Base-by-base conservation (phyloP, 2,888 invertebrate species). In the Chaitophorus viminalis region DNA sequence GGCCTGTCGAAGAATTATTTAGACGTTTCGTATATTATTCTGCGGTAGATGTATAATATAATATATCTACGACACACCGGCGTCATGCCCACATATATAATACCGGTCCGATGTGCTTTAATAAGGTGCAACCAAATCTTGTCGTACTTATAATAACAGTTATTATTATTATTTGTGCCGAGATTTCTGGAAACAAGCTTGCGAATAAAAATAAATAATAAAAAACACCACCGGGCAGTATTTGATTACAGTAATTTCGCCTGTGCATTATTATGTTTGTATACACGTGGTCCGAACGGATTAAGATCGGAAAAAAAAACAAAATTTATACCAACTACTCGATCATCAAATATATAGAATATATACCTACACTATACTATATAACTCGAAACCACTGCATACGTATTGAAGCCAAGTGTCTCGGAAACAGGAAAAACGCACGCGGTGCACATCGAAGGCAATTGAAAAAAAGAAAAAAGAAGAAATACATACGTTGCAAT, bases 241-340 rank as follows among this genome's bases (percentile, higher is more conserved):
- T 82, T 74, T 76, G 65, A 84, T 84, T 76, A 76, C 76, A 76
- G 84, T 83, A 39, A 83, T 83, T 83, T 60, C 39, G 60, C 39
- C n/a, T 3, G 74, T 36, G 9, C 72, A n/a, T 60, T 74, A 60
- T 68, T 78, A 33, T 72, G 54, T 54, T 82, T 54, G 74, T 68
- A n/a, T 9, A 5, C 54, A 14, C 31, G 72, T 52, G 14, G 72
- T 39, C 46, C 54, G 33, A n/a, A n/a, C 31, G 60, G 29, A 60
- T 29, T 46, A 14, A 21, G 39, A 84, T 46, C 65, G 65, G 31
- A 29, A 14, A 36, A 81, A 39, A 72, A 72, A 54, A 84, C 39
- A 39, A 76, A 76, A 84, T 65, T 31, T 65, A 76, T 65, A 84
- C 60, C 60, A 46, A 46, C 46, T 14, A 75, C 75, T 75, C 39